Percentiles rank a stretch among this genome's conserved stretches.
Conservation (phyloP, 2,888 invertebrate species). For the Corbicula japonica region DNA sequence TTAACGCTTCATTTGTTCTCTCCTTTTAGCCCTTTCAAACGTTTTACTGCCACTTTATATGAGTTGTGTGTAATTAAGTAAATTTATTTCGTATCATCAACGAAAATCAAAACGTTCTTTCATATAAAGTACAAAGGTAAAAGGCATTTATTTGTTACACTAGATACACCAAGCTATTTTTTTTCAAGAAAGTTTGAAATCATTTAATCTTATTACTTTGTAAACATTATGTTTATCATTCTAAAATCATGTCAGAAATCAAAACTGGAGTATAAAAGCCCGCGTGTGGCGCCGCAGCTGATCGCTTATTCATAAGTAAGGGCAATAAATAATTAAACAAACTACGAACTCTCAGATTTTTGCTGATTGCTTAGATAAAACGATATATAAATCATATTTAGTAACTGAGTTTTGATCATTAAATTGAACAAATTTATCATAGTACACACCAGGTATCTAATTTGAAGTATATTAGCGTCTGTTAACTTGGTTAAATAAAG, state of each 20-base stretch:
- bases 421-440: slow-evolving; percentile 2
- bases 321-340: background rate
- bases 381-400: slow-evolving; percentile 3
- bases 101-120: no score
- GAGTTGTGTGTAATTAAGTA: background rate
- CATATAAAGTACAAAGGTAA: no score
- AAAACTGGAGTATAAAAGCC: background rate
- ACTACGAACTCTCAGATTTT: slow-evolving; percentile 3
- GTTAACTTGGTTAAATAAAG: slow-evolving; percentile 10
- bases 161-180: no score
- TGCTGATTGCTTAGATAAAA: slow-evolving; percentile 8
- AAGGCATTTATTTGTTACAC: no score
- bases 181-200: slow-evolving; percentile 1
- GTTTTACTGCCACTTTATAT: background rate
- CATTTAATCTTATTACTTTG: slow-evolving; percentile 1
- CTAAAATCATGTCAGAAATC: slow-evolving; percentile 19
- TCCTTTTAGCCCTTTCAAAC: background rate
- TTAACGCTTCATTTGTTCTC: slow-evolving; percentile 9
- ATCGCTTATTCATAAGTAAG: background rate
- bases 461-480: slow-evolving; percentile 7
- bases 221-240: slow-evolving; percentile 23
- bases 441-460: slow-evolving; percentile 9
- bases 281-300: slow-evolving; percentile 25
- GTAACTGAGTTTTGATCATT: slow-evolving; percentile 7
- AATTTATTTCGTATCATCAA: no score